Evolutionary conservation across 2,797 vertebrate species (phyloP).

Genomic region (Gorsachius magnificus): DNA sequence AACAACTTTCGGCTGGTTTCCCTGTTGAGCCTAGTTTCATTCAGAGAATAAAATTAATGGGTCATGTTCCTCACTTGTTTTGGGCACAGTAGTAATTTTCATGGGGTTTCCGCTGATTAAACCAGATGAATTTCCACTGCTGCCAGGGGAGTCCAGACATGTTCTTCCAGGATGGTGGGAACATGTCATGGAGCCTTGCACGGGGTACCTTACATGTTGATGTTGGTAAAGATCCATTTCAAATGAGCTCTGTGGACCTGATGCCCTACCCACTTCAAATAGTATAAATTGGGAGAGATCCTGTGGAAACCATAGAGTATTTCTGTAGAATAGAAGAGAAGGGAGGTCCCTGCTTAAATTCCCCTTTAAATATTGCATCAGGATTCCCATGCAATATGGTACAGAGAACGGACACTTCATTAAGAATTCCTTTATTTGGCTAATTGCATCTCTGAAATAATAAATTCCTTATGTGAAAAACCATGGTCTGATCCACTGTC

Average conservation of each 20-base stretch:
- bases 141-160: background rate
- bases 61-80: background rate
- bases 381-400: background rate
- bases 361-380: background rate
- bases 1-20: background rate
- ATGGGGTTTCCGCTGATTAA: background rate
- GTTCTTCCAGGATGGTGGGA: background rate
- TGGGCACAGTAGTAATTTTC: background rate
- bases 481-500: background rate
- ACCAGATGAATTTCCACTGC: background rate
- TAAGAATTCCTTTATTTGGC: background rate
- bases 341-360: background rate
- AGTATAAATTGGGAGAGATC: background rate
- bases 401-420: background rate
- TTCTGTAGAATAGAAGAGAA: background rate
- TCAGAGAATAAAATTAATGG: background rate
- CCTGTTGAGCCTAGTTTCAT: background rate
- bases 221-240: background rate
- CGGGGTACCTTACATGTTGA: background rate
- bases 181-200: background rate
- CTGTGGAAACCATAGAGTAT: background rate
- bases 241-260: background rate
- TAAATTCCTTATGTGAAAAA: background rate
- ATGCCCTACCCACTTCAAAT: background rate
- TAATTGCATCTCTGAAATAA: slow-evolving; percentile 22